Conservation (phyloP, 2,888 invertebrate species). For the Chaetogeoica ovagalla region DNA sequence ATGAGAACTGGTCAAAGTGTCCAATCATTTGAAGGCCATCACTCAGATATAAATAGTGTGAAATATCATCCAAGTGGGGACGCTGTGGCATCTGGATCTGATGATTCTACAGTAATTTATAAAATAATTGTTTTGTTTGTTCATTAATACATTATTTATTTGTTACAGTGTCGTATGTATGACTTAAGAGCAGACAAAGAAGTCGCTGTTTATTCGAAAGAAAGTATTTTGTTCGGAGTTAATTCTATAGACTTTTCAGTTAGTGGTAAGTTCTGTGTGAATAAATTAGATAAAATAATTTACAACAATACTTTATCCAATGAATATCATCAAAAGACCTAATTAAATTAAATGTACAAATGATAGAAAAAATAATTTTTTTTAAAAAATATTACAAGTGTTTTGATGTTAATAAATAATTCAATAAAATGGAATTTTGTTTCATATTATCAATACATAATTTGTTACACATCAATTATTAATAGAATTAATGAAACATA, state of each 20-base stretch:
- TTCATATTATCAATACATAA: too few relatives aligned
- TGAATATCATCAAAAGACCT: neutral
- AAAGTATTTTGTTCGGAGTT: conserved; percentile 95
- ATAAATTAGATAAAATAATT: neutral
- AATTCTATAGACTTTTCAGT: conserved; percentile 97
- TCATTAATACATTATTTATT: neutral
- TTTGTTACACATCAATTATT: too few relatives aligned
- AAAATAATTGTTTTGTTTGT: neutral
- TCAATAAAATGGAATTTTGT: too few relatives aligned
- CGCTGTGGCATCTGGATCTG: conserved; percentile 97
- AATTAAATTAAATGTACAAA: neutral
- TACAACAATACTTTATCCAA: neutral
- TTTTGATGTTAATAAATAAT: too few relatives aligned
- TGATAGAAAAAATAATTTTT: neutral
- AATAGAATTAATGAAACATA: too few relatives aligned
- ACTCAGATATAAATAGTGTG: conserved; percentile 96
- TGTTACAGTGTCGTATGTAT: conserved; percentile 83
- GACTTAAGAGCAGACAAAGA: conserved; percentile 97
- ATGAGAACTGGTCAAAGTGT: conserved; percentile 97
- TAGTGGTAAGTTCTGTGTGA: conserved; percentile 69
- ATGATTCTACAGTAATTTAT: conserved; percentile 82
- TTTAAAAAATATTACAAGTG: conserved; percentile 3
- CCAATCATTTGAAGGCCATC: conserved; percentile 98
- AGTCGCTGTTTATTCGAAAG: conserved; percentile 92
- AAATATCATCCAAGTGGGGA: conserved; percentile 99